Evolutionary conservation across 2,888 invertebrate genomes (phyloP).

Genomic region (Crocallis elinguaria): DNA sequence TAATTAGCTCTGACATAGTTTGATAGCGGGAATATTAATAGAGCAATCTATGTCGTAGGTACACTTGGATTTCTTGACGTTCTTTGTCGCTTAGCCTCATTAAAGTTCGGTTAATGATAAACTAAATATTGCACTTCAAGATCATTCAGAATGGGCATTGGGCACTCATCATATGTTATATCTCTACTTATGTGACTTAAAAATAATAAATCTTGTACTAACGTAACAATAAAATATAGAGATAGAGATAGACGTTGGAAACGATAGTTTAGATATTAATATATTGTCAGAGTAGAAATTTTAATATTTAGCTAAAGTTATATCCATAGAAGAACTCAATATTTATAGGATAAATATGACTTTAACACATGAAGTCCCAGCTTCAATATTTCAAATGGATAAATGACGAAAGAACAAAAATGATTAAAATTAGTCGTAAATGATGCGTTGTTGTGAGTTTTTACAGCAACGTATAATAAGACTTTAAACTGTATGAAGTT

Average conservation of each 20-base stretch:
- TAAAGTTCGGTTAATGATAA: neutral
- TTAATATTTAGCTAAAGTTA: slow-evolving; percentile 53
- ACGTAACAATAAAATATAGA: slow-evolving; percentile 34
- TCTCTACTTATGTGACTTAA: slow-evolving; percentile 23
- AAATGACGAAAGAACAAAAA: neutral
- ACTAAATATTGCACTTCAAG: neutral
- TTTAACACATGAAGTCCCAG: neutral
- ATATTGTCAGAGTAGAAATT: slow-evolving; percentile 65
- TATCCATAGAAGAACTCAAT: slow-evolving; percentile 36
- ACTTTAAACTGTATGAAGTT: too few relatives aligned
- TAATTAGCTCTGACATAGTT: neutral
- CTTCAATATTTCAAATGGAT: slow-evolving; percentile 6
- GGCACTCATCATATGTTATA: neutral
- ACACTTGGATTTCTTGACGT: neutral
- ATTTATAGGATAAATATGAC: slow-evolving; percentile 13
- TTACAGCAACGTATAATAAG: too few relatives aligned
- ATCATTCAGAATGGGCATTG: neutral
- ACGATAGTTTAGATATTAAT: slow-evolving; percentile 58
- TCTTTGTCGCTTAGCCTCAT: neutral
- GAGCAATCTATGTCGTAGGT: neutral
- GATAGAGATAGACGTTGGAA: slow-evolving; percentile 76
- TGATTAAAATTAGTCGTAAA: too few relatives aligned
- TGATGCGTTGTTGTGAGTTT: too few relatives aligned
- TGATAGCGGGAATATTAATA: too few relatives aligned
- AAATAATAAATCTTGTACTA: slow-evolving; percentile 29